Percentiles rank a stretch among this genome's conserved stretches.
These are phyloP conservation scores for Catostomus latipinnis DNA, from an alignment of 2,797 vertebrate genomes.

Conservation along the genomic window DNA sequence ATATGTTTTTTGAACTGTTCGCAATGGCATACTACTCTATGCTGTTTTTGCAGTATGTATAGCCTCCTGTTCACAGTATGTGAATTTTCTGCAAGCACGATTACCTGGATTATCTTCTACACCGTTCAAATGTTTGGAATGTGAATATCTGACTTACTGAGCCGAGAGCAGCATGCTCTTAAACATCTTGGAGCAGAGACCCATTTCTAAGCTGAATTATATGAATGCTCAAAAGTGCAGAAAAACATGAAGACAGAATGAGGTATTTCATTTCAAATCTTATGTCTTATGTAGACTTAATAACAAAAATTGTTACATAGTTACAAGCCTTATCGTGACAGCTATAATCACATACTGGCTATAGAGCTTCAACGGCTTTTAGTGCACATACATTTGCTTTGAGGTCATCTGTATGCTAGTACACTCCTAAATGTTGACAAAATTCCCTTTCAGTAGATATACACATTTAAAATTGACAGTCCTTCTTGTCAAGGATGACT, in stretches of 20 bases:
- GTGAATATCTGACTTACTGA: conserved; percentile 18
- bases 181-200: not conserved
- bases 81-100: too few relatives aligned
- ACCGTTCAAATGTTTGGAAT: too few relatives aligned
- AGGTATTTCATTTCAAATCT: conserved; percentile 25
- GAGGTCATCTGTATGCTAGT: too few relatives aligned
- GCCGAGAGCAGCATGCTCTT: not conserved
- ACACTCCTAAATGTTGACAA: too few relatives aligned
- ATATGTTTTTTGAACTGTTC: too few relatives aligned
- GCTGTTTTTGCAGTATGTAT: too few relatives aligned
- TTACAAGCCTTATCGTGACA: conserved; percentile 8
- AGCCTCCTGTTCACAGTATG: too few relatives aligned
- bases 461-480: too few relatives aligned
- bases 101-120: too few relatives aligned
- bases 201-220: conserved; percentile 1
- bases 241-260: not conserved
- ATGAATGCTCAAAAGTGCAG: not conserved
- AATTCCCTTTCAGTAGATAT: too few relatives aligned
- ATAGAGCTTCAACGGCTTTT: not conserved
- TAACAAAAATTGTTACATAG: conserved; percentile 3
- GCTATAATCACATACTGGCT: not conserved
- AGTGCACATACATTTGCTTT: not conserved
- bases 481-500: too few relatives aligned
- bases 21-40: too few relatives aligned
- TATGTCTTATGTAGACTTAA: not conserved